A percentile compares a stretch with the other conserved stretches of the same genome.
Evolutionary conservation across 2,888 invertebrate species (phyloP).

Genomic region (Antheraea assamensis): DNA sequence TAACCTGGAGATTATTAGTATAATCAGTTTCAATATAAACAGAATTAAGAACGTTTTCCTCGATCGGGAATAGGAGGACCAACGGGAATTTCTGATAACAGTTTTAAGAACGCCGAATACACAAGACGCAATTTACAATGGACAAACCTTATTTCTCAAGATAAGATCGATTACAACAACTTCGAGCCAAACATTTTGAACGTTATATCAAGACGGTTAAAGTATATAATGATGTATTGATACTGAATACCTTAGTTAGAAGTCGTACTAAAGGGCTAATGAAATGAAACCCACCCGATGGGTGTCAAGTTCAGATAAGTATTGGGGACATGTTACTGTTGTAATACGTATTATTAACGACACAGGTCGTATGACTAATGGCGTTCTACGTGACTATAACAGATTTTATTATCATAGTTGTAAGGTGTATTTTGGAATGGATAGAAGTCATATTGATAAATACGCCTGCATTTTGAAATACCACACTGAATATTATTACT

Average conservation of each 20-base stretch:
- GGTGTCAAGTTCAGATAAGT: constrained; percentile 65
- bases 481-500: neutral
- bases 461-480: neutral
- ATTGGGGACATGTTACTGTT: constrained; percentile 55
- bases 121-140: neutral
- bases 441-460: neutral
- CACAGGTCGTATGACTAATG: neutral
- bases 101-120: neutral
- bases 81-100: neutral
- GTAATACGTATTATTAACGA: constrained; percentile 49
- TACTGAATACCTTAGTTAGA: constrained; percentile 15
- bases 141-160: neutral
- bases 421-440: neutral
- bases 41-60: neutral
- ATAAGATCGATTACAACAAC: neutral
- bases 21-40: too few species aligned
- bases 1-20: too few species aligned
- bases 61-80: neutral
- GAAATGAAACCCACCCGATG: constrained; percentile 43
- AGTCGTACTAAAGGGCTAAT: constrained; percentile 32
- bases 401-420: neutral
- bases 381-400: neutral
- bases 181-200: neutral
- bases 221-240: neutral
- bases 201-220: neutral